These are phyloP conservation scores for Pseudochromis fuscus DNA, from an alignment of 2,797 vertebrate species.

Conservation along the genomic window DNA sequence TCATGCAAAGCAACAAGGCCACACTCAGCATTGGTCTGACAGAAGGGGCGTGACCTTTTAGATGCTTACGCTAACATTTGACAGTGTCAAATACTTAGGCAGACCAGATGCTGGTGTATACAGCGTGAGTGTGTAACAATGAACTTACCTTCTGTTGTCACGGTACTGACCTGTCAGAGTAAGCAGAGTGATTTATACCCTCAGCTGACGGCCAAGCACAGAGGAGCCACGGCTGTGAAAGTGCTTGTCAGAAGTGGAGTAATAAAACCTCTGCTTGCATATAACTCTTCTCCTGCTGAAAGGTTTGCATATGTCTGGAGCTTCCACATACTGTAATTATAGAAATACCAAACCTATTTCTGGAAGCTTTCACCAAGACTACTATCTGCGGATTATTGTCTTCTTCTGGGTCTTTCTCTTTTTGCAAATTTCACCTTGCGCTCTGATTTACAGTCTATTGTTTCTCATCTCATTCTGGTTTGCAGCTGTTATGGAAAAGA, in stretches of 20 bases:
- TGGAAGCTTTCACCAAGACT: conserved; percentile 11
- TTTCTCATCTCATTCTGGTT: conserved; percentile 18
- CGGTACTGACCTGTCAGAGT: conserved; percentile 38
- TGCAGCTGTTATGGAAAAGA: conserved; percentile 13
- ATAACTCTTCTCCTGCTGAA: conserved; percentile 50
- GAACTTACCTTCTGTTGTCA: conserved; percentile 48
- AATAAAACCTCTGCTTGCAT: conserved; percentile 47
- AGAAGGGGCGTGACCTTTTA: conserved; percentile 17
- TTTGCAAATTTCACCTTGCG: conserved; percentile 6
- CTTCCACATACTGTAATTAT: conserved; percentile 47
- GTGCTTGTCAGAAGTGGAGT: conserved; percentile 46
- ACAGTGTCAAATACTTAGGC: conserved; percentile 26
- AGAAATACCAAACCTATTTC: conserved; percentile 40
- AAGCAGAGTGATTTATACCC: conserved; percentile 54
- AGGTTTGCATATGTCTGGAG: conserved; percentile 44
- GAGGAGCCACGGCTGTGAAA: conserved; percentile 50
- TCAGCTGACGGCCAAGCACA: conserved; percentile 47
- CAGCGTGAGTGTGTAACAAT: conserved; percentile 1
- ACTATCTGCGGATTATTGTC: conserved; percentile 1
- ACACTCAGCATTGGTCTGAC: conserved; percentile 8
- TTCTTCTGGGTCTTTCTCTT: conserved; percentile 2
- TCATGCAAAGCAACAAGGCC: conserved; percentile 28
- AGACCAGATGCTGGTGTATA: conserved; percentile 15
- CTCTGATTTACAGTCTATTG: neutral
- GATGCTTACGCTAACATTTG: conserved; percentile 33